Evolutionary conservation across 2,888 invertebrate species (phyloP).

Genomic region (Eilema griseolum): DNA sequence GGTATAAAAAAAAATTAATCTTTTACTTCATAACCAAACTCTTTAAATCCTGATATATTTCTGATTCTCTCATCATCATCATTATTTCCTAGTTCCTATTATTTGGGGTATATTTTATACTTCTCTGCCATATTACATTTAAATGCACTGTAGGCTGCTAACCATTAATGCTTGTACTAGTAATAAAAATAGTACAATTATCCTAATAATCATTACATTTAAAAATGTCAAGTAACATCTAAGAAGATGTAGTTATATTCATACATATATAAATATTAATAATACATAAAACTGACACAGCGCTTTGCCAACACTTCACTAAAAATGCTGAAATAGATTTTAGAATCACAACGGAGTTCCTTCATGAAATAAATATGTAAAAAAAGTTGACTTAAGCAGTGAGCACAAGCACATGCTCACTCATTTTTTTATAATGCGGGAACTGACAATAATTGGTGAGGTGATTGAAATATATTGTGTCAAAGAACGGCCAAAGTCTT

Average conservation of each 20-base stretch:
- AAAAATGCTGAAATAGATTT: slow-evolving; percentile 10
- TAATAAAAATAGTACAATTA: neutral
- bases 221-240: neutral
- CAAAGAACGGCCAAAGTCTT: too few species aligned
- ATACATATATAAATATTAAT: too few species aligned
- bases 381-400: neutral
- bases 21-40: too few species aligned
- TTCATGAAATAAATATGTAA: neutral
- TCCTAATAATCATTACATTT: neutral
- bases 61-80: too few species aligned
- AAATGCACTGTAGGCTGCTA: neutral
- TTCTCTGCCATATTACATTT: too few species aligned
- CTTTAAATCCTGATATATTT: too few species aligned
- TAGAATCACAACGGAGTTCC: neutral
- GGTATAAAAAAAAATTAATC: too few species aligned
- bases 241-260: neutral
- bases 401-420: neutral
- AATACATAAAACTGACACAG: slow-evolving; percentile 23
- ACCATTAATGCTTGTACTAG: slow-evolving; percentile 2
- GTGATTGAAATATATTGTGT: too few species aligned
- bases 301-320: slow-evolving; percentile 47
- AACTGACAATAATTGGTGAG: too few species aligned
- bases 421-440: neutral
- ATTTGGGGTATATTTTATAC: too few species aligned
- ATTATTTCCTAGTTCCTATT: too few species aligned